Evolutionary conservation across 2,888 invertebrate genomes (phyloP).

Genomic region (Nomada ferruginata): DNA sequence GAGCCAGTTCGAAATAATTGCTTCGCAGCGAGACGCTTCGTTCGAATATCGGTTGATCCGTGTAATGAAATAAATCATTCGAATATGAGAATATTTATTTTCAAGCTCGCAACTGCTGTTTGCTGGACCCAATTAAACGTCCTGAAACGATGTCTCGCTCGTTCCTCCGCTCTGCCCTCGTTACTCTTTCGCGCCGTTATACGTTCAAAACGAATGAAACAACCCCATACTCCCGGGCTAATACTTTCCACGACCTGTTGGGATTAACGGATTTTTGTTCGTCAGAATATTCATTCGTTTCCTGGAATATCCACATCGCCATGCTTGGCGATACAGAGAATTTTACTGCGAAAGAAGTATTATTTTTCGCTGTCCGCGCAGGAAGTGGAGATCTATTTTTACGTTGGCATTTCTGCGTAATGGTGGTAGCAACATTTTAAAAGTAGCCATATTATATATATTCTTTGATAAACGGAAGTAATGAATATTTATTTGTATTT

Average conservation of each 20-base stretch:
- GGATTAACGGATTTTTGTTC: slow-evolving; percentile 28
- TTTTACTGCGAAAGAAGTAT: slow-evolving; percentile 1
- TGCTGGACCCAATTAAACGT: slow-evolving; percentile 15
- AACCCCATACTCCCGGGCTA: background rate
- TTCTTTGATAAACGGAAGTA: background rate
- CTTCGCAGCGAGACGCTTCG: background rate
- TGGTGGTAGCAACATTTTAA: too few species aligned
- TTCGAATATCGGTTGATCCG: background rate
- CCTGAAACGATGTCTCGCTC: background rate
- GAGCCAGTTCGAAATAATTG: background rate
- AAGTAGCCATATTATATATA: too few species aligned
- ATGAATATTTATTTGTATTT: background rate
- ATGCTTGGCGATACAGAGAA: background rate
- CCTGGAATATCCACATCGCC: background rate
- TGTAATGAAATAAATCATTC: slow-evolving; percentile 13
- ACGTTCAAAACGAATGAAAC: slow-evolving; percentile 12
- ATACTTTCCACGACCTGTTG: background rate
- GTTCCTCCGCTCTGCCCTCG: background rate
- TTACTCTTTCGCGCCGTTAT: background rate
- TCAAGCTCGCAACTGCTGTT: background rate
- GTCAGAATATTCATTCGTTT: slow-evolving; percentile 24
- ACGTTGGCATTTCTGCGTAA: background rate
- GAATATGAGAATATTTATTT: slow-evolving; percentile 35
- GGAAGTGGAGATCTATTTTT: background rate
- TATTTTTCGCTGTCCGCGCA: background rate